Percentiles rank a stretch among this genome's conserved stretches.
Conservation (phyloP, 2,113 vertebrate species). For the Theristicus caerulescens region DNA sequence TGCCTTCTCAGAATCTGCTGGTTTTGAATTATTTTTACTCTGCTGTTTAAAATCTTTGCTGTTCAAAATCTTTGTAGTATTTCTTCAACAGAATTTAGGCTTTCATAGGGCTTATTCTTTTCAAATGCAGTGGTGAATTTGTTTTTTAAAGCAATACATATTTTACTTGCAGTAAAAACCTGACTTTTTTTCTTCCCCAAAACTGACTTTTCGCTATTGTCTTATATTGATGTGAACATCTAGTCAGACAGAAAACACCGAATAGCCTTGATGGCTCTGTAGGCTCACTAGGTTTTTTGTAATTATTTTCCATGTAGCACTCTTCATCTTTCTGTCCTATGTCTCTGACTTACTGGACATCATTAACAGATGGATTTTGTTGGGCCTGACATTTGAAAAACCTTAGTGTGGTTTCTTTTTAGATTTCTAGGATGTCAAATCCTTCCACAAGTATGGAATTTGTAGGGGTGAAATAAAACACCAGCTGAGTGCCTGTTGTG, state of each 20-base stretch:
- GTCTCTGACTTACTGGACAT: not conserved
- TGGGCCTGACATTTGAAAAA: not conserved
- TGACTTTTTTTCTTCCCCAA: too few relatives aligned
- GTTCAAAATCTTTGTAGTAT: not conserved
- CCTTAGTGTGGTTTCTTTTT: not conserved
- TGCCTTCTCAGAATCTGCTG: not conserved
- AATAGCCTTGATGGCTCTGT: not conserved
- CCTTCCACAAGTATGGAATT: not conserved
- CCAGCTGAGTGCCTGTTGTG: not conserved
- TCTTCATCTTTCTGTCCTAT: not conserved
- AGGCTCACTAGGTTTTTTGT: not conserved
- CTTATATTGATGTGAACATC: not conserved
- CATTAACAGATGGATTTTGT: not conserved
- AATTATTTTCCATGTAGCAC: not conserved
- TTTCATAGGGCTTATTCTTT: not conserved
- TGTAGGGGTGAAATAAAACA: not conserved
- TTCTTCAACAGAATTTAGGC: not conserved
- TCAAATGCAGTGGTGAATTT: not conserved
- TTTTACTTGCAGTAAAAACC: not conserved
- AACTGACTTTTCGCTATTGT: not conserved
- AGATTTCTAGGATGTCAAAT: not conserved
- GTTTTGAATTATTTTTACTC: not conserved
- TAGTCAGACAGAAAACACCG: not conserved
- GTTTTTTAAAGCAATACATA: not conserved
- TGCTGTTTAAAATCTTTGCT: not conserved